phyloP scores from a whole-genome alignment of 2,888 invertebrate genomes.

The Pharmacophagus antenor region DNA sequence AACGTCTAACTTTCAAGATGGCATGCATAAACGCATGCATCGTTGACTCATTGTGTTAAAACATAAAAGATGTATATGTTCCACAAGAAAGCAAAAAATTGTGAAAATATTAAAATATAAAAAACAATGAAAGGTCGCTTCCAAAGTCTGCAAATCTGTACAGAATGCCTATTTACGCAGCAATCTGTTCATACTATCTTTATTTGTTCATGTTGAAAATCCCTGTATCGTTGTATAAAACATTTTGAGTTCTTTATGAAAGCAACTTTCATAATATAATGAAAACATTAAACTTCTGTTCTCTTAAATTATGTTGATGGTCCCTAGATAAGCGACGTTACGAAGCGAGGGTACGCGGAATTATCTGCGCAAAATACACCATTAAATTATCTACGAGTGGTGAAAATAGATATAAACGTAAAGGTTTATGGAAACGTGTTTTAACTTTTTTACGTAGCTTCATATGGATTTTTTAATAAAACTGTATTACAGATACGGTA shows the following conservation, averaged over 20 bases:
- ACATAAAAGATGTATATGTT: too few relatives aligned
- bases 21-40: too few relatives aligned
- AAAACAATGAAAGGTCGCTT: too few relatives aligned
- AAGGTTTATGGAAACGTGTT: conserved; percentile 10
- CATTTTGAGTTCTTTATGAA: neutral
- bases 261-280: neutral
- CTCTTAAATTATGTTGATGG: conserved; percentile 14
- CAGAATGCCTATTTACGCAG: too few relatives aligned
- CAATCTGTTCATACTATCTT: neutral
- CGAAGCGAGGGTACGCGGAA: conserved; percentile 21
- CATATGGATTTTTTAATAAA: neutral
- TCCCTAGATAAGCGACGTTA: conserved; percentile 16
- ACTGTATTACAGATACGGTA: too few relatives aligned
- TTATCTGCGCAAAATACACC: conserved; percentile 24
- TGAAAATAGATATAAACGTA: conserved; percentile 24
- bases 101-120: too few relatives aligned
- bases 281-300: conserved; percentile 14
- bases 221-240: neutral
- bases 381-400: conserved; percentile 19
- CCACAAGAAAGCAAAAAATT: too few relatives aligned
- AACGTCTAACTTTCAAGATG: too few relatives aligned
- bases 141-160: too few relatives aligned
- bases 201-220: neutral
- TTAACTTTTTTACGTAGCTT: conserved; percentile 11
- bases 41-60: too few relatives aligned